Conservation (phyloP, 2,888 invertebrate species). For the Rapana venosa region DNA sequence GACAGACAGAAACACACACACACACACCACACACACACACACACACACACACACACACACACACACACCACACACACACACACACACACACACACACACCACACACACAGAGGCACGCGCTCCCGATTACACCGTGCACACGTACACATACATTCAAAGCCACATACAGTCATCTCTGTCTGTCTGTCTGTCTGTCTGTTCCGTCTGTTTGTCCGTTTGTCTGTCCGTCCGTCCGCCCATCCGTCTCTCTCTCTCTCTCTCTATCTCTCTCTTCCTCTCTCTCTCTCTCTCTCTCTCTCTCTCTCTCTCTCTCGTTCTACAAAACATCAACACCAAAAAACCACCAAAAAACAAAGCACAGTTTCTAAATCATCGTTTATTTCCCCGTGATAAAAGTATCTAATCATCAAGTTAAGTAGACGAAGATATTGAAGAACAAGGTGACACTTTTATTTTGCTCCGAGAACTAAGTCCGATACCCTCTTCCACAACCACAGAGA, state of each 20-base stretch:
- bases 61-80: too few relatives aligned
- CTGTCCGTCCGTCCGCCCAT: neutral
- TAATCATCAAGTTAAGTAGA: neutral
- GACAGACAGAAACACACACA: too few relatives aligned
- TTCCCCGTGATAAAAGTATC: conserved; percentile 20
- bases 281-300: too few relatives aligned
- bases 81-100: too few relatives aligned
- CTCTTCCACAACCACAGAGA: conserved; percentile 4
- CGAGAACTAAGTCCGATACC: neutral
- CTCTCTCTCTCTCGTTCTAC: neutral
- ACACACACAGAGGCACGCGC: too few relatives aligned
- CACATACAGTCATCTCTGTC: neutral
- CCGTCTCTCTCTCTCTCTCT: neutral
- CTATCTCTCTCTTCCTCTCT: neutral
- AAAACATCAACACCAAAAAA: neutral
- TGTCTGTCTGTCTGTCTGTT: conserved; percentile 5
- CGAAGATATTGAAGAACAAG: neutral
- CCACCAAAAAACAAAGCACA: neutral
- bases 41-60: too few relatives aligned
- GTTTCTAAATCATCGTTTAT: conserved; percentile 4
- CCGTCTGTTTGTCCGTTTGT: neutral
- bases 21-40: too few relatives aligned
- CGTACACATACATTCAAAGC: too few relatives aligned
- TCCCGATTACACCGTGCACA: too few relatives aligned
- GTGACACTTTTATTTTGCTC: neutral